A percentile compares a stretch with the other conserved stretches of the same genome.
Evolutionary conservation across 2,113 vertebrate genomes (phyloP).

Genomic region (Leptobrachium leishanense): DNA sequence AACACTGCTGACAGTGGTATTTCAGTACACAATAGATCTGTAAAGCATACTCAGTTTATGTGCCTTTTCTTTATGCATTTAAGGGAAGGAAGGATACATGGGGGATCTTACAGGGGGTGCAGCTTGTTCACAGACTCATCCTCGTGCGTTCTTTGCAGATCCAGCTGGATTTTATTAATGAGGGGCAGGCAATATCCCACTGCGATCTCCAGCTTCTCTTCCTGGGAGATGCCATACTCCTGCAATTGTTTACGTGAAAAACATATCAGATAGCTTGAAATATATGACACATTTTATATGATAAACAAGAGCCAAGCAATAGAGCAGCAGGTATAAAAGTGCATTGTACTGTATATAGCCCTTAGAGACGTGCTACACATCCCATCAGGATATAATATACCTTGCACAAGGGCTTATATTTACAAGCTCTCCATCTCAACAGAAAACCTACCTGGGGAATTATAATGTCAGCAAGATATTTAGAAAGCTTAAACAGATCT

Average conservation of each 20-base stretch:
- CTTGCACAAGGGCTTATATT: too few species aligned
- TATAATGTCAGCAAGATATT: constrained; percentile 88
- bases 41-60: too few species aligned
- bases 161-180: constrained; percentile 91
- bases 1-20: neutral
- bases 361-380: too few species aligned
- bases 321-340: too few species aligned
- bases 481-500: constrained; percentile 87
- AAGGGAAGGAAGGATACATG: neutral
- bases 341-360: too few species aligned
- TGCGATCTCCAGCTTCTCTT: constrained; percentile 95
- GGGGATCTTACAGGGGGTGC: constrained; percentile 82
- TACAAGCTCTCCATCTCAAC: too few species aligned
- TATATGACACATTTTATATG: too few species aligned
- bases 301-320: too few species aligned
- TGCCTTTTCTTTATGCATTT: neutral
- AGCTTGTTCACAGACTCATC: constrained; percentile 98
- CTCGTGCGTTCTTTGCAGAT: constrained; percentile 95
- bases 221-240: constrained; percentile 93
- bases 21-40: too few species aligned
- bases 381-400: too few species aligned
- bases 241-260: constrained; percentile 51
- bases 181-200: constrained; percentile 95
- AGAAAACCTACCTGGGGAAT: constrained; percentile 87
- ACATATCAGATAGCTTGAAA: too few species aligned